These are phyloP conservation scores for Agrotis puta DNA, from an alignment of 2,888 invertebrate genomes.

Conservation along the genomic window DNA sequence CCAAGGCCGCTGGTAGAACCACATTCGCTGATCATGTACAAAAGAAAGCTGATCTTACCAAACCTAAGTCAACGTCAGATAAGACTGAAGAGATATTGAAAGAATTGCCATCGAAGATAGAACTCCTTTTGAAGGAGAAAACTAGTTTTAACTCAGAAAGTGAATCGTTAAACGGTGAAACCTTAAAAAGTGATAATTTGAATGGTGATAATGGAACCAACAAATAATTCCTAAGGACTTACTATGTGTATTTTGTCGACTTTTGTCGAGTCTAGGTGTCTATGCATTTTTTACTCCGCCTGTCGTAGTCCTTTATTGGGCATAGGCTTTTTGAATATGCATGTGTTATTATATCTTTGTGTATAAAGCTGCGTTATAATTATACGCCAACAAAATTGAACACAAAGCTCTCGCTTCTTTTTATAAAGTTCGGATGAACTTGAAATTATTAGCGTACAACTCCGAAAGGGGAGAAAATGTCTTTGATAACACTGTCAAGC, in stretches of 20 bases:
- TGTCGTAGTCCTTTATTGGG: constrained; percentile 5
- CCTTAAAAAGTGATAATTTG: constrained; percentile 21
- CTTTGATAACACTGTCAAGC: no score
- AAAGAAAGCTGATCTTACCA: constrained; percentile 61
- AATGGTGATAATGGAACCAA: constrained; percentile 41
- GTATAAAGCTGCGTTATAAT: not conserved
- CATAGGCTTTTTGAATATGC: constrained; percentile 9
- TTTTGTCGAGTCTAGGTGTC: constrained; percentile 37
- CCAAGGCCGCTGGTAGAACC: constrained; percentile 85
- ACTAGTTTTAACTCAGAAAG: constrained; percentile 32
- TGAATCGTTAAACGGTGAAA: constrained; percentile 34
- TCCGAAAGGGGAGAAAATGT: not conserved
- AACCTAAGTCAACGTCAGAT: constrained; percentile 29
- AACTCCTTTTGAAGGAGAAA: constrained; percentile 69
- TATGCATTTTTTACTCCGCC: constrained; percentile 10
- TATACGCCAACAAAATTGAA: not conserved
- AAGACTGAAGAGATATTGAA: constrained; percentile 66
- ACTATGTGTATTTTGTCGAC: constrained; percentile 18
- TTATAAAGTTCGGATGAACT: no score
- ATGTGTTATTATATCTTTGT: constrained; percentile 14
- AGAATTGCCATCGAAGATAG: constrained; percentile 73
- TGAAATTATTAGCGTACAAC: not conserved
- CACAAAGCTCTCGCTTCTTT: no score
- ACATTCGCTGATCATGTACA: constrained; percentile 80
- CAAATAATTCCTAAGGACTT: constrained; percentile 23